These are phyloP conservation scores for Solenodon paradoxus DNA, from an alignment of 2,113 vertebrate species.

Conservation along the genomic window DNA sequence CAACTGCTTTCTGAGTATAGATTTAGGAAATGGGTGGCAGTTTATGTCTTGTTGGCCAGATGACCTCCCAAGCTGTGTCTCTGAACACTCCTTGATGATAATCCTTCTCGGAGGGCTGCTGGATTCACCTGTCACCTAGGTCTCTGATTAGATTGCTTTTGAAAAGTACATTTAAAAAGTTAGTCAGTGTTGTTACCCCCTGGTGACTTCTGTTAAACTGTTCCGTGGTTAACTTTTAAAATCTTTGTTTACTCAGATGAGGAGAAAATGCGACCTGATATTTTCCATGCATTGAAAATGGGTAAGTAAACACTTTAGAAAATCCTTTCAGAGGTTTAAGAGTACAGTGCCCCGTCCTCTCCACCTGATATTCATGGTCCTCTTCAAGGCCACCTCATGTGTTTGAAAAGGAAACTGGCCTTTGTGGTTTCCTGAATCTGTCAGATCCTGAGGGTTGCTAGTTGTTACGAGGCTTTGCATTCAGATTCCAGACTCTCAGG, in stretches of 20 bases:
- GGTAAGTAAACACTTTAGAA: constrained; percentile 86
- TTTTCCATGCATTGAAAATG: constrained; percentile 95
- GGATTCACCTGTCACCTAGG: neutral
- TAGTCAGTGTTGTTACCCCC: neutral
- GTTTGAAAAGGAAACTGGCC: neutral
- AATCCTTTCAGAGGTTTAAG: neutral
- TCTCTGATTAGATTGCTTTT: neutral
- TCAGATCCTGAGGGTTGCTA: neutral
- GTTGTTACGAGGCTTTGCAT: neutral
- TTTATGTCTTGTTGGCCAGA: neutral
- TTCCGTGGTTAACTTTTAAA: constrained; percentile 31
- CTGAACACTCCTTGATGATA: neutral
- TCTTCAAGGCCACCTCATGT: neutral
- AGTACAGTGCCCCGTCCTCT: neutral
- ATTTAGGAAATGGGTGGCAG: neutral
- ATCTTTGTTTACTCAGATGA: constrained; percentile 86
- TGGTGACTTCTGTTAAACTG: neutral
- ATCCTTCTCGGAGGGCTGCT: neutral
- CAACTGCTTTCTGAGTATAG: neutral
- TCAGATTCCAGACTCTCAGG: neutral
- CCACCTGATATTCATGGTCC: neutral
- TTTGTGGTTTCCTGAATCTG: neutral
- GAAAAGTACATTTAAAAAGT: neutral
- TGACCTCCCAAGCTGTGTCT: neutral
- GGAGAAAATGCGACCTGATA: constrained; percentile 93